phyloP scores from a whole-genome alignment of 2,797 vertebrate genomes.

The Rhinoraja longicauda region DNA sequence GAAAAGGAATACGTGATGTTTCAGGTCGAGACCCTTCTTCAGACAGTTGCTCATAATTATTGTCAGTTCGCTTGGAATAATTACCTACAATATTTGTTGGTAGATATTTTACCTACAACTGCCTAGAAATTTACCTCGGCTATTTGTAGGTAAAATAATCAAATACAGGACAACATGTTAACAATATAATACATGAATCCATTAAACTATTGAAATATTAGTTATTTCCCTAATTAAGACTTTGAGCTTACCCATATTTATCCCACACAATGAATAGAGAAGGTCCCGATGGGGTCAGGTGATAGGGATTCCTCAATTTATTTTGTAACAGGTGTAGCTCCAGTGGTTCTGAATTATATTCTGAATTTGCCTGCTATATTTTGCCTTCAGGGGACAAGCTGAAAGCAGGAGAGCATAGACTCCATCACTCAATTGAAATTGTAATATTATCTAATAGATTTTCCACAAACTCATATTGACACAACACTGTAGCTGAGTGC shows the following conservation, averaged over 20 bases:
- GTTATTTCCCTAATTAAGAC: neutral
- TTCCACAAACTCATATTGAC: no score
- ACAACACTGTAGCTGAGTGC: no score
- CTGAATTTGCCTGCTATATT: neutral
- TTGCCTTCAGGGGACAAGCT: no score
- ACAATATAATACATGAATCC: neutral
- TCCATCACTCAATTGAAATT: no score
- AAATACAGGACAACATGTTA: neutral
- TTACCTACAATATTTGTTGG: no score
- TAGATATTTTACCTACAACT: no score
- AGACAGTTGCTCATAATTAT: neutral
- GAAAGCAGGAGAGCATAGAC: no score
- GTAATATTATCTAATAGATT: no score
- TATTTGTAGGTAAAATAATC: neutral
- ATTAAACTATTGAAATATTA: neutral
- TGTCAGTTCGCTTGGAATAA: neutral
- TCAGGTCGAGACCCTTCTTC: no score
- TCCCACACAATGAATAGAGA: neutral
- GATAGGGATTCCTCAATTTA: neutral
- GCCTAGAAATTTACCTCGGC: no score
- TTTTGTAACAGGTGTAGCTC: neutral
- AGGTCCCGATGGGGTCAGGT: neutral
- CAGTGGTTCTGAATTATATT: neutral
- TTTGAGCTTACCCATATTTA: neutral
- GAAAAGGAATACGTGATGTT: no score